Evolutionary conservation across 2,888 invertebrate genomes (phyloP).

Genomic region (Tupiocoris notatus): DNA sequence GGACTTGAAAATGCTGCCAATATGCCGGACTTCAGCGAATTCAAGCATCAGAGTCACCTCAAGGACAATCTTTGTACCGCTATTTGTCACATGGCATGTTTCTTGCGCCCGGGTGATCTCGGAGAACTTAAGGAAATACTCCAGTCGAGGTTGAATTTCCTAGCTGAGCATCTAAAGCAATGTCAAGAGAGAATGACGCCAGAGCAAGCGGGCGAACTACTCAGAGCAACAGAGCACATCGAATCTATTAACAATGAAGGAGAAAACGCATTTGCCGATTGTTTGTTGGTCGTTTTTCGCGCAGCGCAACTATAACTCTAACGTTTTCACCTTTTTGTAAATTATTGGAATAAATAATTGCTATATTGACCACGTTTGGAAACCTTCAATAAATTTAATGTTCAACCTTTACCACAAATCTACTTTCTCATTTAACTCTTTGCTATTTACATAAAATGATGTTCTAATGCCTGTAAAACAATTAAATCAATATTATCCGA

Average conservation of each 20-base stretch:
- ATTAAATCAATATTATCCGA: no score
- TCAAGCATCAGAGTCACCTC: conserved; percentile 73
- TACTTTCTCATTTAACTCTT: no score
- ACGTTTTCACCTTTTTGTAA: no score
- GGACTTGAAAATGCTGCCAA: conserved; percentile 76
- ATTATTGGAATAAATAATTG: no score
- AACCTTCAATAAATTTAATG: no score
- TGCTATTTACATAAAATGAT: no score
- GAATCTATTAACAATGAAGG: conserved; percentile 5
- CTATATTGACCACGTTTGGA: no score
- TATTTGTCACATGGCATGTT: conserved; percentile 67
- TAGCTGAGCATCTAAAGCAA: conserved; percentile 54
- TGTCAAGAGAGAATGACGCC: conserved; percentile 55
- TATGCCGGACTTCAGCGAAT: conserved; percentile 78
- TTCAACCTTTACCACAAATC: no score
- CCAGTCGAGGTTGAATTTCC: conserved; percentile 56
- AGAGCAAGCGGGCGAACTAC: conserved; percentile 54
- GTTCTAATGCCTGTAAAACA: no score
- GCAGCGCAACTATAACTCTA: conserved; percentile 9
- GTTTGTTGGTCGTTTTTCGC: not conserved
- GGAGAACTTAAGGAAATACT: conserved; percentile 58
- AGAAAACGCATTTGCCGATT: not conserved
- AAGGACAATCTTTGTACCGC: conserved; percentile 62
- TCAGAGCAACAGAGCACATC: conserved; percentile 52
- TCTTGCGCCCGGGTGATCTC: conserved; percentile 63